Base-by-base conservation (phyloP, 2,797 vertebrate species). In the Sebastes taczanowskii region DNA sequence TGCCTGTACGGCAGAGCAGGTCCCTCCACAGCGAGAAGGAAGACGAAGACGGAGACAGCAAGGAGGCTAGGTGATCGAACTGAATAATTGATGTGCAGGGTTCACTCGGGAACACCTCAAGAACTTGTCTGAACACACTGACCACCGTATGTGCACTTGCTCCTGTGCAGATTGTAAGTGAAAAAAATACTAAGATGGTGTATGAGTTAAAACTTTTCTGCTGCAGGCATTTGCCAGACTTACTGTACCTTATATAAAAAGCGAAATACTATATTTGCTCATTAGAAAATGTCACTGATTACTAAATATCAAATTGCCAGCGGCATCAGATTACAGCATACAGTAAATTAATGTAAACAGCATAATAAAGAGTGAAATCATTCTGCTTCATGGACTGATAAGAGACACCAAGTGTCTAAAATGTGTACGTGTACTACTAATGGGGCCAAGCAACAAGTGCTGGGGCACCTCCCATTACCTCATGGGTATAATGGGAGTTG, bases 71-170 rank as follows among this genome's bases (percentile, higher is more conserved):
- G 90, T 93, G 94, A 95, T 93, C 72, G 83, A 86, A 71, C 92
- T 95, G 93, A 96, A 96, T 96, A 95, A 96, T 96, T 95, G 94
- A 96, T 94, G 90, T 56, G 75, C 73, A 23, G 82, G 89, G 92
- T 94, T 94, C 90, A 91, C 86, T 90, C 56, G 68, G 88, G 93
- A 92, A 88, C 84, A 89, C 80, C 87, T 88, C 72, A 72, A 76
- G 88, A 93, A 82, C 89, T 89, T 86, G 71, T 86, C 81, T 81
- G 85, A 89, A 87, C 80, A 74, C 70, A 56, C 81, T 59, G 85
- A 89, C 87, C 87, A 83, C 81, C 75, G 16, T 30, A 32, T 77
- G 38, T 77, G 68, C 70, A 56, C 68, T 83, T 55, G 60, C 80
- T 78, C 55, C 76, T 72, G 61, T 20, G 63, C 71, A 68, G 72